phyloP scores from a whole-genome alignment of 2,888 invertebrate species.

The Agriopis leucophaearia region DNA sequence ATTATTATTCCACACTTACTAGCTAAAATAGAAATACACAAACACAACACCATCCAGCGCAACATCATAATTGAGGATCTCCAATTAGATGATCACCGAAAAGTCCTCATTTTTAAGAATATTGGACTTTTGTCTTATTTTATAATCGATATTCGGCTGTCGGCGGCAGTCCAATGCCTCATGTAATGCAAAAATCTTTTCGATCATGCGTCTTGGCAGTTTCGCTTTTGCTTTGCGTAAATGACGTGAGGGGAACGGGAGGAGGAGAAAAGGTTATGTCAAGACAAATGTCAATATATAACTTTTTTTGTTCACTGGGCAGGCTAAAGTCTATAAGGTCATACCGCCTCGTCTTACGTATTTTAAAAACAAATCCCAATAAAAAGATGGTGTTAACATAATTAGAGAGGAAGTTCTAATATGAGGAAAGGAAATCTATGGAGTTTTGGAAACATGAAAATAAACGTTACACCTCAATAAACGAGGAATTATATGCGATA shows the following conservation, averaged over 20 bases:
- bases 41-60: constrained; percentile 67
- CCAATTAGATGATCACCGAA: constrained; percentile 57
- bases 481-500: no score
- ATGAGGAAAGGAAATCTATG: no score
- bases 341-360: no score
- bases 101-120: constrained; percentile 65
- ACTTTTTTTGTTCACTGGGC: no score
- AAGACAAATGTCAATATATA: not conserved
- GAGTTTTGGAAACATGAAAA: no score
- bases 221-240: constrained; percentile 54
- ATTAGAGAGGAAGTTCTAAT: no score
- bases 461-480: no score
- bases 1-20: constrained; percentile 61
- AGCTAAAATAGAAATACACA: constrained; percentile 69
- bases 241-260: constrained; percentile 24
- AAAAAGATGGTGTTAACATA: no score
- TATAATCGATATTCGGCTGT: constrained; percentile 80
- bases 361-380: no score
- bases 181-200: constrained; percentile 64
- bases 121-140: constrained; percentile 70
- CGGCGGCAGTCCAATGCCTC: constrained; percentile 60
- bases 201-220: constrained; percentile 80
- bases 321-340: no score
- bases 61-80: constrained; percentile 62
- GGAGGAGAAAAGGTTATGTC: constrained; percentile 24